Evolutionary conservation across 1,140 invertebrate genomes (phyloP), one percentile per base, ranked within the genome.

Genomic region (Physella acuta): DNA sequence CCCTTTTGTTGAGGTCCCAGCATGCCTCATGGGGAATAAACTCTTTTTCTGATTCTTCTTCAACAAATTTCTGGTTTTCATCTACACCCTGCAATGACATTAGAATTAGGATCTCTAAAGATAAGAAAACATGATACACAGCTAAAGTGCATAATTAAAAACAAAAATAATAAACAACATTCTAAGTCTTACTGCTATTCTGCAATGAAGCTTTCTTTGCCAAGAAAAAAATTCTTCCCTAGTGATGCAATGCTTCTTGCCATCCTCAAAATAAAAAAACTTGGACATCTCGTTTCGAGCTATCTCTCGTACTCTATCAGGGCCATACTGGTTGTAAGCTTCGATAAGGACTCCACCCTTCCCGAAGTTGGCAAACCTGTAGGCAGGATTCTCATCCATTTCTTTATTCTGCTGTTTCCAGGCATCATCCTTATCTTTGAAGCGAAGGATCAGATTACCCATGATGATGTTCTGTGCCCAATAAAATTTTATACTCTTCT

Each of bases 1-100:
- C 96, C 39, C 96, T 88, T 81, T 95, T 94, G 75, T 95, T 92
- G 91, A 99, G 93, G 83, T 97, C 93, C 97, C 97, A 99, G 80
- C 95, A 97, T 33, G 75, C 79, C 28, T 81, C 78, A 63, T 84
- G 81, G 3, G 76, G 70, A 62, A 81, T 79, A 33, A 72, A 69
- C 51, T 81, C 74, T 24, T 79, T 73, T n/a, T 79, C 73, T 59
- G 78, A 69, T 64, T 73, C 82, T 49, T 79, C 76, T 37, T 14
- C 31, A 1, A 79, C 44, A 5, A 82, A 39, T 61, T 84, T 70
- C 39, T 75, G 4, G n/a, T n/a, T n/a, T n/a, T 34, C 20, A 14
- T 55, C 36, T 34, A 64, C 59, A 36, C 75, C 75, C 39, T 76
- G 71, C 68, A 74, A 56, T 44, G 76, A 66, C 39, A 39, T 28